Percentiles rank a stretch among this genome's conserved stretches.
Conservation (phyloP, 1,140 invertebrate species). For the Heliconius congener region DNA sequence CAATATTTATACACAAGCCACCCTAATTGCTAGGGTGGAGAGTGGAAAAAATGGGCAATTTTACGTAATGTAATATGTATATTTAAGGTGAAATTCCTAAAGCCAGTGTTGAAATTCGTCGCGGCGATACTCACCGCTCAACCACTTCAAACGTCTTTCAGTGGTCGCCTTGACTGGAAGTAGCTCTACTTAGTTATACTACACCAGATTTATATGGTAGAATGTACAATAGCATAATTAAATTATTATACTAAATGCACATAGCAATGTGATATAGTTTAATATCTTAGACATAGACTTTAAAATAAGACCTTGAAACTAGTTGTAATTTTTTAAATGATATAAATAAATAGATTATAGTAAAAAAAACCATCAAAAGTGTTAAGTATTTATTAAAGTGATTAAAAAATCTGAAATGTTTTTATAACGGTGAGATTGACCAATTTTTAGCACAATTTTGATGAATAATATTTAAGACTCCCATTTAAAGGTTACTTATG, state of each 20-base stretch:
- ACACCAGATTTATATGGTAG: no score
- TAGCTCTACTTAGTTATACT: constrained; percentile 55
- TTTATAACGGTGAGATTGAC: not conserved
- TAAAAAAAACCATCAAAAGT: no score
- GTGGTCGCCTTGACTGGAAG: constrained; percentile 46
- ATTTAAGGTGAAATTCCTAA: constrained; percentile 77
- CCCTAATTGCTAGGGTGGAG: constrained; percentile 81
- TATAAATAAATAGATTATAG: no score
- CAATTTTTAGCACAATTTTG: not conserved
- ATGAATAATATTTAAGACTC: not conserved
- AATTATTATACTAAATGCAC: not conserved
- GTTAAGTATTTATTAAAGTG: not conserved
- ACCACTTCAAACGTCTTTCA: constrained; percentile 77
- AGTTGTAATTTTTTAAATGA: no score
- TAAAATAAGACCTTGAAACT: no score
- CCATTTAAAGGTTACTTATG: not conserved
- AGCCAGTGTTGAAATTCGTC: constrained; percentile 69
- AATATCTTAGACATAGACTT: no score
- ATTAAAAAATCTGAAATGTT: not conserved
- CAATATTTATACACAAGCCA: constrained; percentile 80
- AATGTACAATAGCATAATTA: no score
- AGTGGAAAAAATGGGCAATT: constrained; percentile 82
- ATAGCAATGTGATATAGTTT: not conserved
- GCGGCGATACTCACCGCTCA: constrained; percentile 69
- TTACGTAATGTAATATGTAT: constrained; percentile 82